Conservation (phyloP, 2,113 vertebrate genomes). For the Gobius niger region DNA sequence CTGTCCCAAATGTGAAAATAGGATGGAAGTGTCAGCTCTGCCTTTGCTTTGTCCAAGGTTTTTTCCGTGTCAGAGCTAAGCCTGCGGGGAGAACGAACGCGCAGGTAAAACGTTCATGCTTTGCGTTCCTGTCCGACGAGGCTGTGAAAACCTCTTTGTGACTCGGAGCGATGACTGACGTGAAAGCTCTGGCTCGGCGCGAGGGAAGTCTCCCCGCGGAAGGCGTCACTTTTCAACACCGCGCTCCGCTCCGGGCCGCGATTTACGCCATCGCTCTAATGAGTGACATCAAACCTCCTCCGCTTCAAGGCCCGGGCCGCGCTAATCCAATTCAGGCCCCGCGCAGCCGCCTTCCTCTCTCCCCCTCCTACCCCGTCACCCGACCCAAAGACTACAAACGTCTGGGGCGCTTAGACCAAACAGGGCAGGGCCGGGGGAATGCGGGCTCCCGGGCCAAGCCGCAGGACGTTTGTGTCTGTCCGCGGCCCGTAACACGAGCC, state of each 20-base stretch:
- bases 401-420: constrained; percentile 74
- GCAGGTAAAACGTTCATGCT: too few relatives aligned
- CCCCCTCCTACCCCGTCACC: constrained; percentile 52
- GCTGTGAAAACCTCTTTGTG: too few relatives aligned
- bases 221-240: neutral
- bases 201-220: neutral
- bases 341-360: constrained; percentile 35
- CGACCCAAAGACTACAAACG: constrained; percentile 76
- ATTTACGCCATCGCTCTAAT: neutral
- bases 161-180: too few relatives aligned
- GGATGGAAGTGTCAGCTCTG: too few relatives aligned
- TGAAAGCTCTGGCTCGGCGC: neutral
- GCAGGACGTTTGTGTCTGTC: constrained; percentile 76
- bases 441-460: constrained; percentile 69
- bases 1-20: too few relatives aligned
- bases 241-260: neutral
- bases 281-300: constrained; percentile 18
- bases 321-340: constrained; percentile 51
- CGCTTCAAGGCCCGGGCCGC: constrained; percentile 36
- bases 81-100: too few relatives aligned
- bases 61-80: too few relatives aligned
- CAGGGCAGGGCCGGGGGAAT: constrained; percentile 65
- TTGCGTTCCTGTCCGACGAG: too few relatives aligned
- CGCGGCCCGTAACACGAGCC: constrained; percentile 66
- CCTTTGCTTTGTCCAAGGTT: too few relatives aligned